phyloP scores from a whole-genome alignment of 2,888 invertebrate genomes.

The Melinaea marsaeus region DNA sequence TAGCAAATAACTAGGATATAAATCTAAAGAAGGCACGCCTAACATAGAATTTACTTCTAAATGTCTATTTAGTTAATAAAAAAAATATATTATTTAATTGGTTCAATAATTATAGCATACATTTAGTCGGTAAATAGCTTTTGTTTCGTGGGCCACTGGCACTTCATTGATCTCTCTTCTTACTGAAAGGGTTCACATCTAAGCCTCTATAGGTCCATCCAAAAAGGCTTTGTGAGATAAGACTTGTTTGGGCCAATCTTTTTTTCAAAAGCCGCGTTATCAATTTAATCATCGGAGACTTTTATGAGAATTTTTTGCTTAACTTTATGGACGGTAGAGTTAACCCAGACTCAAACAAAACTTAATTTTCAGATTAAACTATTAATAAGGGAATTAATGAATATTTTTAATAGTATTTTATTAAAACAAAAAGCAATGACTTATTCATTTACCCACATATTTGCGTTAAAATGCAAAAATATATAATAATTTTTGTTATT shows the following conservation, averaged over 20 bases:
- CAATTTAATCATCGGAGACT: conserved; percentile 63
- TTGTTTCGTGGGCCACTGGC: conserved; percentile 30
- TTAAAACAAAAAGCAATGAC: too few relatives aligned
- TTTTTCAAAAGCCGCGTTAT: conserved; percentile 54
- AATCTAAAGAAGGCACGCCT: too few relatives aligned
- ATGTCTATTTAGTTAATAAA: neutral
- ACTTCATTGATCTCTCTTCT: conserved; percentile 56
- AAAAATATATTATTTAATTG: too few relatives aligned
- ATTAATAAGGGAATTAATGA: neutral
- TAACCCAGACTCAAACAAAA: conserved; percentile 11
- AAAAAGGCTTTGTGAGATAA: conserved; percentile 61
- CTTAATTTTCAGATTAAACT: conserved; percentile 7
- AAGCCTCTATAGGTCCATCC: conserved; percentile 51
- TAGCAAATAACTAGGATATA: too few relatives aligned
- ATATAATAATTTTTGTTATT: too few relatives aligned
- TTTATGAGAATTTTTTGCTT: conserved; percentile 38
- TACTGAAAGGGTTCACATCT: conserved; percentile 62
- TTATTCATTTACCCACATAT: too few relatives aligned
- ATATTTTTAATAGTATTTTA: too few relatives aligned
- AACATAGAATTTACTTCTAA: neutral
- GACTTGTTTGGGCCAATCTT: conserved; percentile 58
- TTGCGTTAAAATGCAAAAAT: too few relatives aligned
- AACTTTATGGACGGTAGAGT: conserved; percentile 20
- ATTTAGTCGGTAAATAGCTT: conserved; percentile 7
- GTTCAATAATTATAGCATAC: neutral